Conservation (phyloP, 2,797 vertebrate species). For the Cyprinella venusta region DNA sequence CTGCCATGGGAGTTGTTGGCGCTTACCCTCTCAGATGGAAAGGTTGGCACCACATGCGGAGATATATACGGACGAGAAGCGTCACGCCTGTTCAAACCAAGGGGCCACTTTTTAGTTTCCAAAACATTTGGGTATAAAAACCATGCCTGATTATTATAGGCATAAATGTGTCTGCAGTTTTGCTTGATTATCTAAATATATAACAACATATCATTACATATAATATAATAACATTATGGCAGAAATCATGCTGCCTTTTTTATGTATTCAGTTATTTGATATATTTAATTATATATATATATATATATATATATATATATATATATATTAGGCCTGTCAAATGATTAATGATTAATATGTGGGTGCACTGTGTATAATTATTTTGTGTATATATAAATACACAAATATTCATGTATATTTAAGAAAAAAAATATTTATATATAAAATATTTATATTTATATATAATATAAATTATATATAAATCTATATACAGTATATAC, state of each 20-base stretch:
- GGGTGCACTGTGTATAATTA: too few relatives aligned
- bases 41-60: constrained; percentile 55
- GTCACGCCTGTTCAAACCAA: constrained; percentile 1
- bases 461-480: too few relatives aligned
- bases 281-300: not conserved
- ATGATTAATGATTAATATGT: too few relatives aligned
- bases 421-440: too few relatives aligned
- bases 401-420: too few relatives aligned
- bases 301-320: too few relatives aligned
- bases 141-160: not conserved
- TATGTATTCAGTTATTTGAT: not conserved
- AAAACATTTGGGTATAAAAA: not conserved
- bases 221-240: not conserved
- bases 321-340: too few relatives aligned
- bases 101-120: not conserved
- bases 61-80: not conserved
- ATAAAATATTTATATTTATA: too few relatives aligned
- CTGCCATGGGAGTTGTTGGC: constrained; percentile 69
- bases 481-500: too few relatives aligned
- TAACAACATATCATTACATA: not conserved
- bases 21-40: constrained; percentile 66
- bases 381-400: too few relatives aligned
- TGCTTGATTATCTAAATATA: not conserved
- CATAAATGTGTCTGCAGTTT: not conserved
- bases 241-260: not conserved